These are phyloP conservation scores for Mythimna vitellina DNA, from an alignment of 2,888 invertebrate genomes.

Conservation along the genomic window DNA sequence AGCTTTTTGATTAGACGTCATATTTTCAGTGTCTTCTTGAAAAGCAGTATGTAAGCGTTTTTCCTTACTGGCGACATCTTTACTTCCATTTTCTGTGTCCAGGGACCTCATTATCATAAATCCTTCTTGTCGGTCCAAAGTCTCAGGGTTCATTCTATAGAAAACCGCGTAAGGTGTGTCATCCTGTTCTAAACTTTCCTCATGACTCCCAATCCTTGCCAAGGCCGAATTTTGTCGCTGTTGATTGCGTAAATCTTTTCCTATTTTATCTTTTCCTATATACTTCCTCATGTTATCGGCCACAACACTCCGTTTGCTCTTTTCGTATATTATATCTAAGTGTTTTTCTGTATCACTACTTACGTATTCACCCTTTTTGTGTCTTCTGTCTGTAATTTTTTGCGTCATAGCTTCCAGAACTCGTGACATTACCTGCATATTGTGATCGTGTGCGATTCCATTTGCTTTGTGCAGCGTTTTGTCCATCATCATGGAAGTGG, in stretches of 20 bases:
- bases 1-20: constrained; percentile 33
- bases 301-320: constrained; percentile 63
- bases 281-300: constrained; percentile 71
- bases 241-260: constrained; percentile 50
- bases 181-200: constrained; percentile 65
- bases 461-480: constrained; percentile 55
- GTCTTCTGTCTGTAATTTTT: constrained; percentile 59
- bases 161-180: constrained; percentile 78
- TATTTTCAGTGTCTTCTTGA: constrained; percentile 46
- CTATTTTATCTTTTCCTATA: constrained; percentile 67
- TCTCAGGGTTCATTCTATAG: constrained; percentile 75
- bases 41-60: constrained; percentile 45
- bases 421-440: constrained; percentile 60
- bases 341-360: constrained; percentile 62
- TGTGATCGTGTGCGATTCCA: constrained; percentile 57
- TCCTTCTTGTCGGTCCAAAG: constrained; percentile 64
- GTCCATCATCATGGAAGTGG: constrained; percentile 50
- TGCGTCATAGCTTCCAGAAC: constrained; percentile 67
- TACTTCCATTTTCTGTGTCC: constrained; percentile 50
- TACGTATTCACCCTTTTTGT: constrained; percentile 64
- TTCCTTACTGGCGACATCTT: constrained; percentile 53
- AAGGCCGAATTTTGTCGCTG: constrained; percentile 38
- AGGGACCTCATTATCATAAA: constrained; percentile 58
- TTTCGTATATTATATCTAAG: constrained; percentile 37
- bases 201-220: constrained; percentile 66